Conservation (phyloP, 2,797 vertebrate species). For the Mastacembelus armatus region DNA sequence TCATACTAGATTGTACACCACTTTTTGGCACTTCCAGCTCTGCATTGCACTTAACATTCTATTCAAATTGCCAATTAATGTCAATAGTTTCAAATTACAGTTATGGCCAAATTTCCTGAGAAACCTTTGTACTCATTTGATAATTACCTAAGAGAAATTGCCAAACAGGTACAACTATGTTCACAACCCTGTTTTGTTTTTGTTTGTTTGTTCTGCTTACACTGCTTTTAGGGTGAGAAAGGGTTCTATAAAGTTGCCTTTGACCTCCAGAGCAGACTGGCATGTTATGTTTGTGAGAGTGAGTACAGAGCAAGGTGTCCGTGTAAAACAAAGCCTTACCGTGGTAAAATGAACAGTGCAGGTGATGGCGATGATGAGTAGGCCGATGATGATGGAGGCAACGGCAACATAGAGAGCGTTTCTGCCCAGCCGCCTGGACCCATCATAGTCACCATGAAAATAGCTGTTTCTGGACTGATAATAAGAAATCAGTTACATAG, state of each 20-base stretch:
- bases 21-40: background rate
- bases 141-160: no score
- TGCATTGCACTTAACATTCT: background rate
- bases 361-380: slow-evolving; percentile 86
- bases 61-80: background rate
- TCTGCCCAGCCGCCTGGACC: slow-evolving; percentile 87
- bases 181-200: no score
- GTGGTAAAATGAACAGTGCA: slow-evolving; percentile 87
- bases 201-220: no score
- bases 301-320: background rate
- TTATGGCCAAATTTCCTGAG: background rate
- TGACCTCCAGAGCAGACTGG: background rate
- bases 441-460: slow-evolving; percentile 88
- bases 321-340: slow-evolving; percentile 72
- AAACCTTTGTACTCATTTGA: no score
- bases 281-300: no score
- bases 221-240: no score
- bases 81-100: no score
- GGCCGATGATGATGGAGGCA: slow-evolving; percentile 90
- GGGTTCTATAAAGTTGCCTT: background rate
- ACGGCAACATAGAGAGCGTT: slow-evolving; percentile 89
- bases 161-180: no score
- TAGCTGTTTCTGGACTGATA: slow-evolving; percentile 91
- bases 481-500: slow-evolving; percentile 10
- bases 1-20: background rate